Evolutionary conservation across 2,888 invertebrate genomes (phyloP).

Genomic region (Steinernema hermaphroditum): DNA sequence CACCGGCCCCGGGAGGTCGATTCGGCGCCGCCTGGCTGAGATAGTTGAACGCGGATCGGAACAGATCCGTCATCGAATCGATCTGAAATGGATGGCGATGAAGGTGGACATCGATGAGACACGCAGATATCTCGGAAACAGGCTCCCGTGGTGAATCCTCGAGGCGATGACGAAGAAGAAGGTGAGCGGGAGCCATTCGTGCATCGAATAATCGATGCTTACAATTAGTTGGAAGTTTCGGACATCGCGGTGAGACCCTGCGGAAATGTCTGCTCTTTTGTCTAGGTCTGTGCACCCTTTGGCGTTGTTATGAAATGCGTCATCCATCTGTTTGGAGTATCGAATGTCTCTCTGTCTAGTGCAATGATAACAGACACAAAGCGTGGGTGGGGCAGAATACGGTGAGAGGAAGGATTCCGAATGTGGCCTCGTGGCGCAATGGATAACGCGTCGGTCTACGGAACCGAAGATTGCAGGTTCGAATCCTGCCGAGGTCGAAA

Average conservation of each 20-base stretch:
- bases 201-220: constrained; percentile 23
- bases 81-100: not conserved
- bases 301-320: no score
- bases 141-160: not conserved
- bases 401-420: no score
- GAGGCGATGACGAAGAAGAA: not conserved
- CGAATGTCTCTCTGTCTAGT: no score
- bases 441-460: no score
- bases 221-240: constrained; percentile 28
- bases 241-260: constrained; percentile 9
- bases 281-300: no score
- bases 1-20: constrained; percentile 66
- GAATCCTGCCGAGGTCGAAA: no score
- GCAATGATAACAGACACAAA: no score
- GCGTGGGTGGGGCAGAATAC: no score
- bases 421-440: no score
- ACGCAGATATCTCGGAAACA: not conserved
- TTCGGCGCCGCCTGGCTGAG: constrained; percentile 31
- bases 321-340: no score
- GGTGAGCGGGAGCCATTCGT: not conserved
- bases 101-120: not conserved
- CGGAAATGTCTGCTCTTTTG: not conserved
- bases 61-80: constrained; percentile 37
- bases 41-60: constrained; percentile 44
- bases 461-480: no score